Evolutionary conservation across 1,140 invertebrate genomes (phyloP), one percentile per base, ranked within the genome.

Genomic region (Heliconius melpomene): DNA sequence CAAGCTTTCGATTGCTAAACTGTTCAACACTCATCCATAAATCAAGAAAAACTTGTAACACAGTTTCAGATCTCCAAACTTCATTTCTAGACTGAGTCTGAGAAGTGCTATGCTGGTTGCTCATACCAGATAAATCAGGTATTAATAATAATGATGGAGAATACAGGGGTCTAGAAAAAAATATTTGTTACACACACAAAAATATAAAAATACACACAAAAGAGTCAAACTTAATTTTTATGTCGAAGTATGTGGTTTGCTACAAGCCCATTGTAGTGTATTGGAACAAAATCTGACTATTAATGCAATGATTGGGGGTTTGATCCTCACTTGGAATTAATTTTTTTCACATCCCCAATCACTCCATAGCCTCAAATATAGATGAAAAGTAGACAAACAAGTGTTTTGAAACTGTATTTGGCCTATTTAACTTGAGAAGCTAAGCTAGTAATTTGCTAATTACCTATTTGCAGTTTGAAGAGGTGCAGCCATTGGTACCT

Each of bases 51-150:
- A 98, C 96, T 91, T 97, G 96, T 57, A 98, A 90, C 40, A 98
- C 95, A 2, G 96, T 97, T 92, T 98, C 97, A 26, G 97, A 98
- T 74, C 97, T 93, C 97, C 97, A 98, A 29, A 97, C 96, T 93
- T 97, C 96, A 83, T 95, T 95, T 20, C 96, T 90, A 3, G 95
- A 95, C 85, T 96, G 95, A 79, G 94, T 87, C 84, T 95, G 90
- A 81, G 92, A 82, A 79, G 89, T 88, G 36, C 88, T 78, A 83
- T 88, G 88, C 81, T 93, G 88, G 83, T 88, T 93, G 79, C 79
- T 93, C 85, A 87, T 88, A 73, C 90, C 86, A 75, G 92, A 85
- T 81, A 93, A 83, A 82, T 90, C 93, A 75, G 88, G 91, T 75
- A 88, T 86, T 38, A 94, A 79, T 66, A 94, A 84, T 18, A 94